Evolutionary conservation across 2,888 invertebrate genomes (phyloP).

Genomic region (Orthonevra nobilis): DNA sequence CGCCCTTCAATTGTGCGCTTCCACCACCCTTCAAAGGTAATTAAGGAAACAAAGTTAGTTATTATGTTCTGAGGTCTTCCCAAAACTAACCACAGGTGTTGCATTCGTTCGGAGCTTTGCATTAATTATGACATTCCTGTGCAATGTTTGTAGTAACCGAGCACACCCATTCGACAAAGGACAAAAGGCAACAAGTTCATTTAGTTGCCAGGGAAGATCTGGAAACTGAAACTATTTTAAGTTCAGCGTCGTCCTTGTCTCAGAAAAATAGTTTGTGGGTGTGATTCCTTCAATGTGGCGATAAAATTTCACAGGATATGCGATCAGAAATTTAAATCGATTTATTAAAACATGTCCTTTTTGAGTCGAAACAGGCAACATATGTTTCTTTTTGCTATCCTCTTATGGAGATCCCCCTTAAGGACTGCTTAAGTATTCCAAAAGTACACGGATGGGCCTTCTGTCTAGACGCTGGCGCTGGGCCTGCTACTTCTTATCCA

Average conservation of each 20-base stretch:
- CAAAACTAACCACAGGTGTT: conserved; percentile 80
- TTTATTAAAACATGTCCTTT: conserved; percentile 75
- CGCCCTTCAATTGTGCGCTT: conserved; percentile 30
- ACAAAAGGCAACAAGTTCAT: conserved; percentile 67
- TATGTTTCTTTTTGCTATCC: conserved; percentile 45
- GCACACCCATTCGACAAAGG: conserved; percentile 15
- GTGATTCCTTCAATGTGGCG: conserved; percentile 39
- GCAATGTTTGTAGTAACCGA: conserved; percentile 19
- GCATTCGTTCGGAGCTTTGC: conserved; percentile 80
- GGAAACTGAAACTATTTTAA: conserved; percentile 56
- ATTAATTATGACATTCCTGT: conserved; percentile 79
- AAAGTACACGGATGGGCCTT: conserved; percentile 49
- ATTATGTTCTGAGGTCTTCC: conserved; percentile 76
- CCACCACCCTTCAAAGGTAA: conserved; percentile 40
- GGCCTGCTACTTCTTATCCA: conserved; percentile 56
- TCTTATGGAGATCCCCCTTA: conserved; percentile 39
- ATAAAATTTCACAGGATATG: conserved; percentile 73
- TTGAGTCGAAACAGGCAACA: conserved; percentile 39
- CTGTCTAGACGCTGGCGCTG: conserved; percentile 55
- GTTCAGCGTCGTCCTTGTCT: conserved; percentile 27
- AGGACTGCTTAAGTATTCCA: conserved; percentile 65
- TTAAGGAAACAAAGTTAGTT: conserved; percentile 70
- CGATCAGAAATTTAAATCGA: conserved; percentile 78
- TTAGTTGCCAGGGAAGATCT: conserved; percentile 49
- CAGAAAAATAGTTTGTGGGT: conserved; percentile 40